Conservation (phyloP, 2,888 invertebrate genomes). For the Eledone cirrhosa region DNA sequence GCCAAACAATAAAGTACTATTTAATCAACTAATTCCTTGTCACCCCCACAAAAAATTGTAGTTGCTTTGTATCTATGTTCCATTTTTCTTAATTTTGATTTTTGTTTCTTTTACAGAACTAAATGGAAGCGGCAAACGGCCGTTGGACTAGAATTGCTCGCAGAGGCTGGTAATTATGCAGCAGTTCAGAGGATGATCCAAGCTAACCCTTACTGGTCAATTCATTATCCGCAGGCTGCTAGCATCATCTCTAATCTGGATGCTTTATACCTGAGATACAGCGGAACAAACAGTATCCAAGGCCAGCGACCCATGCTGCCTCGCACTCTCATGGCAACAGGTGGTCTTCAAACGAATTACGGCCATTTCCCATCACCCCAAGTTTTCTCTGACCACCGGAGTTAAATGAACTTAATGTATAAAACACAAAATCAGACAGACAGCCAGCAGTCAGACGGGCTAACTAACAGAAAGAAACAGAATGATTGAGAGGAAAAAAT, state of each 20-base stretch:
- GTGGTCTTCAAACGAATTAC: slow-evolving; percentile 16
- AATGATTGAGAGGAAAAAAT: not conserved
- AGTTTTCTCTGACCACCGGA: slow-evolving; percentile 49
- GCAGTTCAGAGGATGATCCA: slow-evolving; percentile 89
- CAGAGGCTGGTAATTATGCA: slow-evolving; percentile 97
- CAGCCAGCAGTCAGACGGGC: not conserved
- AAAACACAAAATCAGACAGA: not conserved
- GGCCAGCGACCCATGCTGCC: slow-evolving; percentile 58
- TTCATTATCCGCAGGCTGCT: slow-evolving; percentile 62
- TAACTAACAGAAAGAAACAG: not conserved
- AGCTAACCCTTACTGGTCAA: slow-evolving; percentile 66
- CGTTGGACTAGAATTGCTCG: slow-evolving; percentile 93
- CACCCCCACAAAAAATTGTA: no score
- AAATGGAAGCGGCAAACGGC: slow-evolving; percentile 99
- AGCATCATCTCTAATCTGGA: slow-evolving; percentile 57
- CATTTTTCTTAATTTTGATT: not conserved
- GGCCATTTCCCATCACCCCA: slow-evolving; percentile 23
- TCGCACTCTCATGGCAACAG: slow-evolving; percentile 54
- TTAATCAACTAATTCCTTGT: no score
- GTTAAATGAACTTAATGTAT: slow-evolving; percentile 34
- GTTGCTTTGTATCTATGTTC: not conserved
- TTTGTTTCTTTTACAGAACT: slow-evolving; percentile 75
- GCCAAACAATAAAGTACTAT: no score
- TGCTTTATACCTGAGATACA: slow-evolving; percentile 56
- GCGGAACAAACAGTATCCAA: slow-evolving; percentile 43